phyloP scores from a whole-genome alignment of 1,140 invertebrate species.

The Listronotus bonariensis region DNA sequence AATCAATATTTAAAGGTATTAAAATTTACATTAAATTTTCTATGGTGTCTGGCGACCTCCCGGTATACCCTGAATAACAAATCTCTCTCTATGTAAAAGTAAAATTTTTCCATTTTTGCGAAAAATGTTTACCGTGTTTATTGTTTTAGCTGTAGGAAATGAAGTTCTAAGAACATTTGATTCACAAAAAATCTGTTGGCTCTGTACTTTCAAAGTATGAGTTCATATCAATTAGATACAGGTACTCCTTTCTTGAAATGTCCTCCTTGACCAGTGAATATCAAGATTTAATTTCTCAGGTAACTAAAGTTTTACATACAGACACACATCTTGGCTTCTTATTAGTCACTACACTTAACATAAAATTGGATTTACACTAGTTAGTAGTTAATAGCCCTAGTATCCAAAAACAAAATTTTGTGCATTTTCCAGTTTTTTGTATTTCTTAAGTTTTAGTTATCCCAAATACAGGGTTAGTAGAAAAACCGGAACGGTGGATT shows the following conservation, averaged over 20 bases:
- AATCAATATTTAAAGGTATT: too few species aligned
- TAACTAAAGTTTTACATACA: not conserved
- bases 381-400: too few species aligned
- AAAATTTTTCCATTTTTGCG: not conserved
- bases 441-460: too few species aligned
- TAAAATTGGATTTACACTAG: too few species aligned
- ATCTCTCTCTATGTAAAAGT: not conserved
- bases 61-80: not conserved
- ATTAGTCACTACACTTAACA: too few species aligned
- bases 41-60: too few species aligned
- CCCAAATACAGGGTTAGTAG: too few species aligned
- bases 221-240: slow-evolving; percentile 40
- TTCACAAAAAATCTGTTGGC: slow-evolving; percentile 24
- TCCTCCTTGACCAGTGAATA: slow-evolving; percentile 3
- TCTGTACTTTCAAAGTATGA: slow-evolving; percentile 45
- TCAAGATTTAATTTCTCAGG: slow-evolving; percentile 17
- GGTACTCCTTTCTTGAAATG: slow-evolving; percentile 4
- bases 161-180: slow-evolving; percentile 37
- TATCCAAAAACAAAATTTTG: too few species aligned
- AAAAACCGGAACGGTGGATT: too few species aligned
- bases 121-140: not conserved
- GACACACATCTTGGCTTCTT: too few species aligned
- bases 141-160: slow-evolving; percentile 39
- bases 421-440: too few species aligned
- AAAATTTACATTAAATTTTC: too few species aligned